phyloP scores from a whole-genome alignment of 2,888 invertebrate species.

The Synanthedon vespiformis region DNA sequence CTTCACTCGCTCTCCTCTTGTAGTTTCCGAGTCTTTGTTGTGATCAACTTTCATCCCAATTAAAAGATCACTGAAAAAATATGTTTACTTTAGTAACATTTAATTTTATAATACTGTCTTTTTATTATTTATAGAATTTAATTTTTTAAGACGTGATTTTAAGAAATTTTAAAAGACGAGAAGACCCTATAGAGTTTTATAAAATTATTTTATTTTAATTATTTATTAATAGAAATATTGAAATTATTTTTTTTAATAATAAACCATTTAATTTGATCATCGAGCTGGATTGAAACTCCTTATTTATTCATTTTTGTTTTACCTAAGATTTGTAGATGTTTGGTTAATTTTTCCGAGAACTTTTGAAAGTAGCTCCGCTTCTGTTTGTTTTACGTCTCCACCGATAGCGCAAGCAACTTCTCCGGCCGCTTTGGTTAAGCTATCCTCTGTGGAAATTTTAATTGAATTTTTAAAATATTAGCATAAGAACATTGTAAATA shows the following conservation, averaged over 20 bases:
- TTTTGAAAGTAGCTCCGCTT: slow-evolving; percentile 79
- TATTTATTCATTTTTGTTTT: not conserved
- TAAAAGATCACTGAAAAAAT: slow-evolving; percentile 73
- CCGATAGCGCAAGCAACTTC: slow-evolving; percentile 78
- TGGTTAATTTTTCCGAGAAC: slow-evolving; percentile 70
- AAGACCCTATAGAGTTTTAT: no score
- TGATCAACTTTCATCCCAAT: slow-evolving; percentile 84
- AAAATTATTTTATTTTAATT: no score
- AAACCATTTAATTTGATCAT: no score
- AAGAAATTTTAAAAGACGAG: no score
- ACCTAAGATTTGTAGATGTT: slow-evolving; percentile 51
- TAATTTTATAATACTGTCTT: slow-evolving; percentile 9
- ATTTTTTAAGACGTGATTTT: no score
- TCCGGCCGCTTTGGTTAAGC: slow-evolving; percentile 74
- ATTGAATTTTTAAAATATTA: not conserved
- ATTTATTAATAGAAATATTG: no score
- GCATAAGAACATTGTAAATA: no score
- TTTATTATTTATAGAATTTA: no score
- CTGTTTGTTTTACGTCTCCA: slow-evolving; percentile 76
- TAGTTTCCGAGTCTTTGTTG: slow-evolving; percentile 38
- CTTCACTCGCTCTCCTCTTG: slow-evolving; percentile 68
- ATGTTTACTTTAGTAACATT: not conserved
- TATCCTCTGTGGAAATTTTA: slow-evolving; percentile 38
- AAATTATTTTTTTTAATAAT: no score
- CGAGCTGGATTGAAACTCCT: no score